phyloP scores from a whole-genome alignment of 2,113 vertebrate species.

The Arothron firmamentum region DNA sequence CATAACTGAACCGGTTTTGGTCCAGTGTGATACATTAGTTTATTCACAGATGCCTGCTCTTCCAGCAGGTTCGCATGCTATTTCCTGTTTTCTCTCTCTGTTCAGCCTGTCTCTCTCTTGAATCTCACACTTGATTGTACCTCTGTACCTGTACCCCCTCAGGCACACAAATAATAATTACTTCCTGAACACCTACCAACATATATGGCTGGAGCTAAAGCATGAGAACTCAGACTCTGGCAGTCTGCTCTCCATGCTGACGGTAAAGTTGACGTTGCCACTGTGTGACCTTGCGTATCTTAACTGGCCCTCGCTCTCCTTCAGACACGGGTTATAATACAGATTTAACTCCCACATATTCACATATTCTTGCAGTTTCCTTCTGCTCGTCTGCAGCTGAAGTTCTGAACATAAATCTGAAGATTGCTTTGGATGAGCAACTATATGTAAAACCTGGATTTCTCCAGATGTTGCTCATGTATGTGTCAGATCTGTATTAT shows the following conservation, averaged over 20 bases:
- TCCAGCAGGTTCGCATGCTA: constrained; percentile 14
- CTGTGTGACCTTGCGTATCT: constrained; percentile 27
- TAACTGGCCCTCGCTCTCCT: constrained; percentile 51
- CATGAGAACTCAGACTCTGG: constrained; percentile 93
- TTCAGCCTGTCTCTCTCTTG: constrained; percentile 38
- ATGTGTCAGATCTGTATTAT: background rate
- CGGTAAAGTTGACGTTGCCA: constrained; percentile 88
- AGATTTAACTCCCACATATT: constrained; percentile 61
- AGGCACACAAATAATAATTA: constrained; percentile 99
- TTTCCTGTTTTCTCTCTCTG: constrained; percentile 36
- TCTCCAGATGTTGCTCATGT: background rate
- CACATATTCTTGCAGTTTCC: constrained; percentile 42
- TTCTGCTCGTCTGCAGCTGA: constrained; percentile 78
- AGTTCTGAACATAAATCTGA: too few species aligned
- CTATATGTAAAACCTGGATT: background rate
- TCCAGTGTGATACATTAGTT: constrained; percentile 18
- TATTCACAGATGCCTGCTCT: constrained; percentile 5
- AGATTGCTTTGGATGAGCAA: too few species aligned
- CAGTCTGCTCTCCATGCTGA: constrained; percentile 96
- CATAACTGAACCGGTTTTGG: constrained; percentile 14
- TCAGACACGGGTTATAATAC: constrained; percentile 67
- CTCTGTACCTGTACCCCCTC: constrained; percentile 85
- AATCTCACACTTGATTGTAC: constrained; percentile 73
- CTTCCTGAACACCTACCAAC: constrained; percentile 96
- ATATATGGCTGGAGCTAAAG: constrained; percentile 95